Conservation (phyloP, 2,888 invertebrate species). For the Doris montereyensis region DNA sequence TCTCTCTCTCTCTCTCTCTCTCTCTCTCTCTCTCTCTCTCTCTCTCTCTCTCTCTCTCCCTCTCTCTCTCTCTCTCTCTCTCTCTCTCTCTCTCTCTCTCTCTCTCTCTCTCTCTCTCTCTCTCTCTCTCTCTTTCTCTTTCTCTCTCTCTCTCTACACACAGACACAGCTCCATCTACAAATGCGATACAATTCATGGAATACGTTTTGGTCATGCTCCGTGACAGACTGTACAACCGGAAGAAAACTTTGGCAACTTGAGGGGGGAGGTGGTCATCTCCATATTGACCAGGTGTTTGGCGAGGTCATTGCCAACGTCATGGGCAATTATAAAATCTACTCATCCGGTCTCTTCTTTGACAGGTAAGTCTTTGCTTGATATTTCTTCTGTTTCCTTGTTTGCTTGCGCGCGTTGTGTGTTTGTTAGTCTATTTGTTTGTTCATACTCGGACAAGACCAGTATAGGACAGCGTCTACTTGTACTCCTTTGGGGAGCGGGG, state of each 20-base stretch:
- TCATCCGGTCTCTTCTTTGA: conserved; percentile 89
- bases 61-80: background rate
- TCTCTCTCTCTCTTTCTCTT: background rate
- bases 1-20: too few species aligned
- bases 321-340: conserved; percentile 92
- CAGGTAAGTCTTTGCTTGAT: conserved; percentile 74
- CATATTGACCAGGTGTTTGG: conserved; percentile 90
- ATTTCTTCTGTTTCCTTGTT: too few species aligned
- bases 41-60: background rate
- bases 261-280: conserved; percentile 50
- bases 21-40: background rate
- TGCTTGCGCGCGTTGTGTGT: too few species aligned
- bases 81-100: background rate
- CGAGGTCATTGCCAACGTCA: conserved; percentile 89
- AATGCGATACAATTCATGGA: background rate
- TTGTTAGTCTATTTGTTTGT: too few species aligned
- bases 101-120: background rate
- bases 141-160: too few species aligned
- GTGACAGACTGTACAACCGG: conserved; percentile 75
- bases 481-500: too few species aligned
- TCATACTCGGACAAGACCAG: too few species aligned
- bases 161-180: background rate
- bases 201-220: background rate
- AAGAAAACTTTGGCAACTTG: conserved; percentile 53
- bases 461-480: too few species aligned